Percentiles rank a stretch among this genome's conserved stretches.
phyloP scores from a whole-genome alignment of 2,797 vertebrate genomes.

The Urosaurus nigricauda region DNA sequence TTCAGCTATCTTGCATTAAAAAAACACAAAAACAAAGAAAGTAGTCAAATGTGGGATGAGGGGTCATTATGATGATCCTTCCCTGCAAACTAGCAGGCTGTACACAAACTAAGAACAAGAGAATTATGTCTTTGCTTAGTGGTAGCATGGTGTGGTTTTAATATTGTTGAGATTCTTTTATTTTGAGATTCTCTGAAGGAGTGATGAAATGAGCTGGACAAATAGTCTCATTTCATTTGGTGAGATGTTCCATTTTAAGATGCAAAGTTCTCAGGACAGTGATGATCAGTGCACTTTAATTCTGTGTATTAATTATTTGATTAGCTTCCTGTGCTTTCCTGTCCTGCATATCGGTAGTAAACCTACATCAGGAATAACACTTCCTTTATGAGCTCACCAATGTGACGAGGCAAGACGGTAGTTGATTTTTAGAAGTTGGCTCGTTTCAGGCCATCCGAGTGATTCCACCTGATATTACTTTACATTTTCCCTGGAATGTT shows the following conservation, averaged over 20 bases:
- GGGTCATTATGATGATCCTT: background rate
- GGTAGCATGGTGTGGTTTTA: background rate
- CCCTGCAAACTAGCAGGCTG: background rate
- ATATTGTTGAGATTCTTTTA: background rate
- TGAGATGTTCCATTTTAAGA: conserved; percentile 61
- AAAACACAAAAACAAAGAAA: background rate
- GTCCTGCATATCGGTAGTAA: conserved; percentile 67
- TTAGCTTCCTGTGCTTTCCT: conserved; percentile 69
- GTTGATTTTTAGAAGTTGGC: conserved; percentile 69
- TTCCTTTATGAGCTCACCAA: conserved; percentile 70
- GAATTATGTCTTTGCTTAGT: background rate
- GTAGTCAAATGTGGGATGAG: background rate
- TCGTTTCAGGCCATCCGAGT: conserved; percentile 69
- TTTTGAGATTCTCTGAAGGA: background rate
- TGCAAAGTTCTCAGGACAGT: conserved; percentile 61
- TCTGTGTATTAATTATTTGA: conserved; percentile 73
- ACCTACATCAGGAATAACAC: conserved; percentile 70
- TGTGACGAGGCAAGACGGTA: conserved; percentile 59
- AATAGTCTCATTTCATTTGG: conserved; percentile 33
- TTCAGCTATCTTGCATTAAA: background rate
- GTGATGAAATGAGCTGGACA: background rate
- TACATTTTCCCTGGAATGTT: conserved; percentile 70
- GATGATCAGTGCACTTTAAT: conserved; percentile 68
- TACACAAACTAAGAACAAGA: background rate
- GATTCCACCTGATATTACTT: conserved; percentile 76